Conservation (phyloP, 2,797 vertebrate genomes). For the Prionace glauca region DNA sequence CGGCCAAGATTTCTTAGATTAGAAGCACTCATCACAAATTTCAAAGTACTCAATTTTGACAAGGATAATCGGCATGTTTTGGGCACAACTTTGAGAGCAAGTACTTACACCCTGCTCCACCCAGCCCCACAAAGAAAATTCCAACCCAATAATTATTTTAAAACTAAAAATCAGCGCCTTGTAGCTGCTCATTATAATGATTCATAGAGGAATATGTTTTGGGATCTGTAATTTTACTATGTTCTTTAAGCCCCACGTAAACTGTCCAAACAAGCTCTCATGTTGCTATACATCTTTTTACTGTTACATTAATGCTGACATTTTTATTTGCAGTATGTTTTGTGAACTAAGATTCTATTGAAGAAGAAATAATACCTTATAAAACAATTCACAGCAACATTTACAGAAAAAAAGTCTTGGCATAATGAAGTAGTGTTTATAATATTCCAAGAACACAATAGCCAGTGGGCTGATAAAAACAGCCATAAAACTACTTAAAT, state of each 20-base stretch:
- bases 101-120: neutral
- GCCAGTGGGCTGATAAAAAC: neutral
- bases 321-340: neutral
- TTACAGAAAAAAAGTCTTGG: neutral
- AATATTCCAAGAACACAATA: neutral
- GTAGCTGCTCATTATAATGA: neutral
- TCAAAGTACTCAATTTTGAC: neutral
- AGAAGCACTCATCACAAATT: neutral
- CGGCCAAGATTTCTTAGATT: neutral
- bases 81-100: neutral
- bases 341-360: neutral
- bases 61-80: neutral
- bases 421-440: neutral
- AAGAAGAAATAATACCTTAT: conserved; percentile 11
- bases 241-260: neutral
- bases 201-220: neutral
- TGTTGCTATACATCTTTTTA: neutral
- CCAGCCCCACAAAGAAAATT: neutral
- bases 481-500: conserved; percentile 11
- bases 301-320: neutral
- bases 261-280: neutral
- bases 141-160: neutral
- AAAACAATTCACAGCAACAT: conserved; percentile 15
- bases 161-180: neutral
- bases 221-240: neutral